phyloP scores from a whole-genome alignment of 2,888 invertebrate genomes.

The Alloplasta piceator region DNA sequence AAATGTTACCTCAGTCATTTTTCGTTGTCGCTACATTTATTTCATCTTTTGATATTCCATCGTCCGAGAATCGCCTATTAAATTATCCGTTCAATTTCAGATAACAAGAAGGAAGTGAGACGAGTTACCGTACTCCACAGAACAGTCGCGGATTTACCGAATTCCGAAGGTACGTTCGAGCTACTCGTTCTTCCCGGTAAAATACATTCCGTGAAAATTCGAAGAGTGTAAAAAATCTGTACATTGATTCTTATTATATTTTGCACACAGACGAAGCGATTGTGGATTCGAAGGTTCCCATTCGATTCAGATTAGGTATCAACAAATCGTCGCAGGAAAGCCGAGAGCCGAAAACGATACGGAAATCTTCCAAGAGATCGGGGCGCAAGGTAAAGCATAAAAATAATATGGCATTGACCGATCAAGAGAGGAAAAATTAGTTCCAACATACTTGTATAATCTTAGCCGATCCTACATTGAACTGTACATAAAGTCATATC shows the following conservation, averaged over 20 bases:
- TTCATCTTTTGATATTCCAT: not conserved
- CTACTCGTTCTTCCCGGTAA: not conserved
- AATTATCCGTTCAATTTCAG: conserved; percentile 57
- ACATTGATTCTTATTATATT: not conserved
- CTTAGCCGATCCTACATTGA: conserved; percentile 4
- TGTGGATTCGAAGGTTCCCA: conserved; percentile 76
- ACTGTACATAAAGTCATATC: conserved; percentile 58
- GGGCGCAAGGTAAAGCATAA: conserved; percentile 81
- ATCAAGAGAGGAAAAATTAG: conserved; percentile 70
- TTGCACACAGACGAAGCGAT: conserved; percentile 70
- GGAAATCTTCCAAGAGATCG: conserved; percentile 78
- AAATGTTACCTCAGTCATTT: conserved; percentile 59
- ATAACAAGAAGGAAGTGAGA: conserved; percentile 76
- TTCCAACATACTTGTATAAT: conserved; percentile 66
- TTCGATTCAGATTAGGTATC: conserved; percentile 74
- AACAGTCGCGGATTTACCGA: conserved; percentile 75
- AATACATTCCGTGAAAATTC: too few species aligned
- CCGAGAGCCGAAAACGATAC: conserved; percentile 75
- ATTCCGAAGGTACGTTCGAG: conserved; percentile 75
- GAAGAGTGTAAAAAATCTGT: not conserved
- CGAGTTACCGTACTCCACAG: conserved; percentile 78
- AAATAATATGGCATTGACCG: conserved; percentile 75
- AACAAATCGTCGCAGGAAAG: conserved; percentile 77
- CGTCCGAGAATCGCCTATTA: not conserved
- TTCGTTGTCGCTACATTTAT: not conserved